Base-by-base conservation (phyloP, 2,888 invertebrate genomes). In the Strigamia maritima region DNA sequence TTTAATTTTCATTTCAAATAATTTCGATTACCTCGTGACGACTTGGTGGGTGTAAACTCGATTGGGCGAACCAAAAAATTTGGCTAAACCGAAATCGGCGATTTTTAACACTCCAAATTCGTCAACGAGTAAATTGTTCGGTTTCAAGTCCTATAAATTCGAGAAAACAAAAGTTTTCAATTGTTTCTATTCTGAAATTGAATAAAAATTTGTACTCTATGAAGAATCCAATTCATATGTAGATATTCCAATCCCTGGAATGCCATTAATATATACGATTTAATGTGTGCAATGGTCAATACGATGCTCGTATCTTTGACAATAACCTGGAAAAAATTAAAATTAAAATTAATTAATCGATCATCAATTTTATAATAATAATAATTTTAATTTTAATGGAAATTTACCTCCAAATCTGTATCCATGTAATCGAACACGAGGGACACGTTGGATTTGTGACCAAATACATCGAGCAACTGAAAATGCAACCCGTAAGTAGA, bases 401-500 rank as follows among this genome's bases (percentile, higher is more conserved):
- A n/a, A 16, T 75, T 81, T 82, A 96, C 94, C 90, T 99, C 99
- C 83, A 99, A 88, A 87, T 99, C 99, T 44, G 98, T 98, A 85
- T 98, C 97, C 98, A 99, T 98, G 84, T 97, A 99, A 87, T 99
- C 99, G 88, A 99, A 98, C 0, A 99, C 99, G 80, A 99, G 88
- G 24, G 98, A 98, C 24, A 99, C 94, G 89, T 98, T 98, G 19
- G 98, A 98, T 87, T 95, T 93, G 84, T 97, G 94, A n/a, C 98
- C 98, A 88, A 98, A 98, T 3, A 98, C 98, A 90, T 99, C 98
- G 22, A 88, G 84, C 6, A 89, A 83, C 88, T 88, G 84, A 80
- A 85, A 84, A 35, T 3, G 24, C n/a, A n/a, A n/a, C n/a, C n/a
- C n/a, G n/a, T n/a, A 22, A 35, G 14, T 14, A 4, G 0, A 44